Evolutionary conservation across 2,888 invertebrate genomes (phyloP).

Genomic region (Fragum sueziense): DNA sequence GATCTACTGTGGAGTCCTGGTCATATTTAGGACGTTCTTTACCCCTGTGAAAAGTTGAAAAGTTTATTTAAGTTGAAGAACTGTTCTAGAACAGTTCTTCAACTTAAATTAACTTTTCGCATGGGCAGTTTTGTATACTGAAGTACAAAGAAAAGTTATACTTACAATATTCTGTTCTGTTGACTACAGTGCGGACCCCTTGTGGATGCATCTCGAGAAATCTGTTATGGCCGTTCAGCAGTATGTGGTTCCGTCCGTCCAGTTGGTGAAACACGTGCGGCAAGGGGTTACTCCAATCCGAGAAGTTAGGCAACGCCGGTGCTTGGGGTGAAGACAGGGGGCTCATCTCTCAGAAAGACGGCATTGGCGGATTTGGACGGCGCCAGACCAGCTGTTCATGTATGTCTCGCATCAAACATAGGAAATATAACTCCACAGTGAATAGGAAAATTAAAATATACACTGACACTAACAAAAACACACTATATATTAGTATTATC

Average conservation of each 20-base stretch:
- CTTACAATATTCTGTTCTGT: conserved; percentile 56
- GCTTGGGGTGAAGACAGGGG: conserved; percentile 25
- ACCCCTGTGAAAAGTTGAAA: too few species aligned
- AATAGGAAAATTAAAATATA: too few species aligned
- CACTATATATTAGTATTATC: too few species aligned
- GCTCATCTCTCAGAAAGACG: conserved; percentile 59
- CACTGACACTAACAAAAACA: too few species aligned
- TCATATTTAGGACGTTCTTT: too few species aligned
- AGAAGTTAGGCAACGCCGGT: conserved; percentile 17
- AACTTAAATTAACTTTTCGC: too few species aligned
- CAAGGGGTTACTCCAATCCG: conserved; percentile 34
- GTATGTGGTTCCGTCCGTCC: conserved; percentile 40
- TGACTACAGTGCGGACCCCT: conserved; percentile 47
- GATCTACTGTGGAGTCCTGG: too few species aligned
- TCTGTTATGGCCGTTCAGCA: conserved; percentile 29
- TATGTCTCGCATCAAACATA: conserved; percentile 9
- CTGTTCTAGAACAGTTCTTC: too few species aligned
- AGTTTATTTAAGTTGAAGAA: too few species aligned
- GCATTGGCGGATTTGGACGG: conserved; percentile 50
- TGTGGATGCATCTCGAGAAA: conserved; percentile 59
- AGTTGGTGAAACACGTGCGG: conserved; percentile 31
- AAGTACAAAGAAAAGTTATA: conserved; percentile 7
- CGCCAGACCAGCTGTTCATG: conserved; percentile 26
- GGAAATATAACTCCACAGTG: background rate
- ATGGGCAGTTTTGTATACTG: too few species aligned